Evolutionary conservation across 1,140 invertebrate species (phyloP), one percentile per base, ranked within the genome.

Genomic region (Drosophila pruinosa): DNA sequence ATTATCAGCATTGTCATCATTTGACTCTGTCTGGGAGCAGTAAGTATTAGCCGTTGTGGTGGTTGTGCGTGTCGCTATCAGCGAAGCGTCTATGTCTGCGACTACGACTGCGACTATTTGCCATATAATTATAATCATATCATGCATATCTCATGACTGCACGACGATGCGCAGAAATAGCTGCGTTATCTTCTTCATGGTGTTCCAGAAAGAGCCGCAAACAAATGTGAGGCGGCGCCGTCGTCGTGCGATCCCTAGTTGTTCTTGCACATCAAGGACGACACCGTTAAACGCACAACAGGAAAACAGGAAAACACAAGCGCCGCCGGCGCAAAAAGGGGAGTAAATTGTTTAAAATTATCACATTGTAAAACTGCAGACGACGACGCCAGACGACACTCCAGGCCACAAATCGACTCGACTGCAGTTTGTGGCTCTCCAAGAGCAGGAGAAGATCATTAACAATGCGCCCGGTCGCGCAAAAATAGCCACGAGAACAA

Each of bases 291-390:
- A 63, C 52, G 72, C 58, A 28, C 26, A 28, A 5, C 26, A 28
- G n/a, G n/a, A n/a, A 5, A 12, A 50, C 21, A 43, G 7, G 15
- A 41, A 26, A 22, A 39, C 14, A 39, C 39, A 62, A 65, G 43
- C 48, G 79, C 75, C 72, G n/a, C 65, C 62, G 72, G 65, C 26
- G 17, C 5, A 64, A 39, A 50, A 63, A 76, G 81, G 65, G 77
- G 82, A 77, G 77, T 71, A 77, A 86, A 86, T 85, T 85, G 81
- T 67, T 86, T 43, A 74, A 85, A 86, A 85, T 88, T 81, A 86
- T 86, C 81, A 88, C 81, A 86, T 86, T 88, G 82, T 86, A 81
- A 88, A 54, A 43, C 14, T n/a, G 34, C 26, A 52, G 54, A 65
- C 52, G 45, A n/a, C 36, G 12, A 17, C 26, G 56, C 15, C 21